phyloP scores from a whole-genome alignment of 2,888 invertebrate genomes.

The Caenorhabditis zanzibari region DNA sequence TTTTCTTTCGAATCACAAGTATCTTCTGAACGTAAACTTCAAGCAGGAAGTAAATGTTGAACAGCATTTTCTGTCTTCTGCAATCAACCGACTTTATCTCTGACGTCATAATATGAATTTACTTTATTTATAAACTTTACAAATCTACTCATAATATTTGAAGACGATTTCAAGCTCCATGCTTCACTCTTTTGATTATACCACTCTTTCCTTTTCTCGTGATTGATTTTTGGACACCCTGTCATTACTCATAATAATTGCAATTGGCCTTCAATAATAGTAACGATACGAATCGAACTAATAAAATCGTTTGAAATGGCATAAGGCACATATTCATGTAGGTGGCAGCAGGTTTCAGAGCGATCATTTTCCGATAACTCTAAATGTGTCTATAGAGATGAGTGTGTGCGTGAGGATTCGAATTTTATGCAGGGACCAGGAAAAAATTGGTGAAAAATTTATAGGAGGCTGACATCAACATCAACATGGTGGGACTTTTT shows the following conservation, averaged over 20 bases:
- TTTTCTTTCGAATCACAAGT: slow-evolving; percentile 62
- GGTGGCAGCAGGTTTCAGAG: slow-evolving; percentile 16
- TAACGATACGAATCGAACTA: neutral
- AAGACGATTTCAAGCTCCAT: neutral
- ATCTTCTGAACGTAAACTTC: slow-evolving; percentile 47
- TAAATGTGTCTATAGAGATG: neutral
- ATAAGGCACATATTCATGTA: slow-evolving; percentile 2
- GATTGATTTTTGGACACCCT: too few relatives aligned
- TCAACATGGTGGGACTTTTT: slow-evolving; percentile 12
- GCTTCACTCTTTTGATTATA: too few relatives aligned
- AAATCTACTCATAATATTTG: too few relatives aligned
- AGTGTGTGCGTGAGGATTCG: slow-evolving; percentile 61
- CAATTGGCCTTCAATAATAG: too few relatives aligned
- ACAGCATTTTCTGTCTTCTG: slow-evolving; percentile 41
- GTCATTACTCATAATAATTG: too few relatives aligned
- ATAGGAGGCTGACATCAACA: slow-evolving; percentile 48
- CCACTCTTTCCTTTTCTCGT: too few relatives aligned
- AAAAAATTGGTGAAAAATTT: slow-evolving; percentile 50
- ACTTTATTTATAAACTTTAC: neutral
- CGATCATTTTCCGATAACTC: slow-evolving; percentile 26
- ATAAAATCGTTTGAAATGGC: slow-evolving; percentile 5
- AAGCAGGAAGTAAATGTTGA: slow-evolving; percentile 58
- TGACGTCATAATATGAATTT: neutral
- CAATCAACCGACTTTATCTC: neutral
- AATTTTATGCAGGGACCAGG: slow-evolving; percentile 50